phyloP scores from a whole-genome alignment of 1,140 invertebrate genomes.

The Macrosteles quadrilineatus region DNA sequence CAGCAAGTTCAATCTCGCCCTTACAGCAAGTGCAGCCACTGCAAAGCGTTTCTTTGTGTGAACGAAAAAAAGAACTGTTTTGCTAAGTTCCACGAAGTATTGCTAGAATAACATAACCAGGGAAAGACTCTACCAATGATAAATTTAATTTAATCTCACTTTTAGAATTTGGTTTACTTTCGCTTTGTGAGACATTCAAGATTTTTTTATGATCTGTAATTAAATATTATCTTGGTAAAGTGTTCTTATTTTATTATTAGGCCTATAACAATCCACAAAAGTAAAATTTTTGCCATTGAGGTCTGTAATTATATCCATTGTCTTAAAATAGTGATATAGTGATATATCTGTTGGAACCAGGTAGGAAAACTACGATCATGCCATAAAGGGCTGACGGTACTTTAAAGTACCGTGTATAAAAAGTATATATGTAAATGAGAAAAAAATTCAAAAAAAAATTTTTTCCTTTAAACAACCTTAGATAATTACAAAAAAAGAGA shows the following conservation, averaged over 20 bases:
- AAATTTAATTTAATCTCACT: conserved; percentile 26
- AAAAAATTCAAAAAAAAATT: conserved; percentile 1
- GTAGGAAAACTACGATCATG: too few species aligned
- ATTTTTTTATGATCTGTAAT: not conserved
- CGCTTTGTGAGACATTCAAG: not conserved
- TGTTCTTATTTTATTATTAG: not conserved
- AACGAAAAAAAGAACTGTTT: conserved; percentile 49
- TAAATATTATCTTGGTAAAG: too few species aligned
- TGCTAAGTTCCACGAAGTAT: conserved; percentile 45
- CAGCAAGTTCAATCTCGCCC: conserved; percentile 47
- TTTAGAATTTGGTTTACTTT: not conserved
- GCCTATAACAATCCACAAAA: not conserved
- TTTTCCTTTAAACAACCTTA: not conserved
- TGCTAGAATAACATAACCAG: conserved; percentile 11
- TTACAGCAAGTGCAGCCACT: conserved; percentile 46
- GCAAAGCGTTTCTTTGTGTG: conserved; percentile 47
- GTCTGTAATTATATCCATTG: too few species aligned
- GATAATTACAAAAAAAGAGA: too few species aligned
- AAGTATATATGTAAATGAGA: not conserved
- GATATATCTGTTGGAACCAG: too few species aligned
- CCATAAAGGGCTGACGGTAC: conserved; percentile 11
- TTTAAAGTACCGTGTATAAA: conserved; percentile 4
- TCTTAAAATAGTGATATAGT: too few species aligned
- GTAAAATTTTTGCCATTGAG: too few species aligned
- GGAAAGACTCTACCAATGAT: conserved; percentile 32